Conservation (phyloP, 92 coral and sea anemone genomes). For the Siderastrea siderea region DNA sequence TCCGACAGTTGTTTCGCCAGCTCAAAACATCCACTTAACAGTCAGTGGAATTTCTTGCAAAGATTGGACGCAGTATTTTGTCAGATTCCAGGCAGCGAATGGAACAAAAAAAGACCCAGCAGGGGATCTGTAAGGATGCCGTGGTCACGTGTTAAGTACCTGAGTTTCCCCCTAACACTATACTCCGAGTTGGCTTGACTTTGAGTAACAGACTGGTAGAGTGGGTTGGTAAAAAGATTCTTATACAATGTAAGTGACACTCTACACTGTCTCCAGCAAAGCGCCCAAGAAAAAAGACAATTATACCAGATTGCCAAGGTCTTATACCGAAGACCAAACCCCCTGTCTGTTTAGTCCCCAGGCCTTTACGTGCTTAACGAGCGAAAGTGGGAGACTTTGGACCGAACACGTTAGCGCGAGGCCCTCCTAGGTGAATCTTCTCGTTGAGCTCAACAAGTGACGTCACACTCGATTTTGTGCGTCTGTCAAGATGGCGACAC, state of each 20-base stretch:
- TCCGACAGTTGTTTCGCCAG: conserved; percentile 53
- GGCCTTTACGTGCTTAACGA: no score
- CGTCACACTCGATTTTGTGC: no score
- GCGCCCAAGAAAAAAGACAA: no score
- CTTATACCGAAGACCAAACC: no score
- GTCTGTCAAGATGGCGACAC: no score
- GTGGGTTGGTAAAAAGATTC: conserved; percentile 69
- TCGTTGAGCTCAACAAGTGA: no score
- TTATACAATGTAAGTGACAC: conserved; percentile 57
- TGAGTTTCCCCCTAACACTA: conserved; percentile 69
- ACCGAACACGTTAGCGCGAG: no score
- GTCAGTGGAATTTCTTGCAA: conserved; percentile 76
- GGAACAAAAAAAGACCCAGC: conserved; percentile 72
- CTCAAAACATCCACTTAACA: conserved; percentile 39
- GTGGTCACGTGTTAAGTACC: conserved; percentile 69
- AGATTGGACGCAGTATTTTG: conserved; percentile 73
- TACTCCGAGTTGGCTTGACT: conserved; percentile 78
- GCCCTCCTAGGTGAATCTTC: no score
- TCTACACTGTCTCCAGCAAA: no score
- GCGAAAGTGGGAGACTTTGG: no score
- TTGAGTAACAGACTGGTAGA: conserved; percentile 78
- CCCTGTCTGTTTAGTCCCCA: no score
- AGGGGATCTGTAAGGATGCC: conserved; percentile 72
- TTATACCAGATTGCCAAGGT: no score
- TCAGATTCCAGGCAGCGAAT: conserved; percentile 71